Evolutionary conservation across 2,888 invertebrate species (phyloP).

Genomic region (Ormyrus nitidulus): DNA sequence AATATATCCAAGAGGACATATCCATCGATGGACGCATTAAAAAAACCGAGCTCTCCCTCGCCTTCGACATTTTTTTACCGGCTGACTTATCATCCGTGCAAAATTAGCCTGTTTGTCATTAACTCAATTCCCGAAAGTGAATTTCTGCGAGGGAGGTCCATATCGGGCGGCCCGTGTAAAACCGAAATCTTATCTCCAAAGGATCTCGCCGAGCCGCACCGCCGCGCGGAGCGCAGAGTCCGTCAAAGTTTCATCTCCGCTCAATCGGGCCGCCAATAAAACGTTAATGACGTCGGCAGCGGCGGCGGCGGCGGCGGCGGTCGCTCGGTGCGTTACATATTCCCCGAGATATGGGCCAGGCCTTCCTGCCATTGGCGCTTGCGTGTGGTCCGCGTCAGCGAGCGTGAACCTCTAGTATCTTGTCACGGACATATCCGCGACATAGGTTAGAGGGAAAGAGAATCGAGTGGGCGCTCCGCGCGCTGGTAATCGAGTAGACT

Average conservation of each 20-base stretch:
- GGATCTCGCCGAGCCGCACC: background rate
- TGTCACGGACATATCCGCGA: constrained; percentile 68
- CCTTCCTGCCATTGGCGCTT: background rate
- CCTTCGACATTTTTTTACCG: too few species aligned
- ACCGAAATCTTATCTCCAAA: too few species aligned
- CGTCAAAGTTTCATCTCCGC: constrained; percentile 68
- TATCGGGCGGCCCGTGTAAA: too few species aligned
- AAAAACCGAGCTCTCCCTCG: too few species aligned
- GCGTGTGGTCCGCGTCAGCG: constrained; percentile 61
- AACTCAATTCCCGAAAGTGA: too few species aligned
- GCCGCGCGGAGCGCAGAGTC: constrained; percentile 50
- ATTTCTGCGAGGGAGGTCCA: too few species aligned
- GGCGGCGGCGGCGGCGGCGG: constrained; percentile 59
- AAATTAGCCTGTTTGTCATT: too few species aligned
- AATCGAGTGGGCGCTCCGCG: constrained; percentile 57
- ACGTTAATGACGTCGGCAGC: constrained; percentile 64
- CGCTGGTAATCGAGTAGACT: constrained; percentile 60
- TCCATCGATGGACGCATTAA: too few species aligned
- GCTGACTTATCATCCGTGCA: too few species aligned
- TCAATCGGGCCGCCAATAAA: constrained; percentile 69
- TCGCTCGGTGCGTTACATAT: constrained; percentile 37
- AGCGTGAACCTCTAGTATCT: constrained; percentile 68
- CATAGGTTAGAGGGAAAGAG: constrained; percentile 52
- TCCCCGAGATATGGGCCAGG: background rate
- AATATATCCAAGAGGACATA: too few species aligned